Evolutionary conservation across 2,888 invertebrate species (phyloP).

Genomic region (Lymantria monacha): DNA sequence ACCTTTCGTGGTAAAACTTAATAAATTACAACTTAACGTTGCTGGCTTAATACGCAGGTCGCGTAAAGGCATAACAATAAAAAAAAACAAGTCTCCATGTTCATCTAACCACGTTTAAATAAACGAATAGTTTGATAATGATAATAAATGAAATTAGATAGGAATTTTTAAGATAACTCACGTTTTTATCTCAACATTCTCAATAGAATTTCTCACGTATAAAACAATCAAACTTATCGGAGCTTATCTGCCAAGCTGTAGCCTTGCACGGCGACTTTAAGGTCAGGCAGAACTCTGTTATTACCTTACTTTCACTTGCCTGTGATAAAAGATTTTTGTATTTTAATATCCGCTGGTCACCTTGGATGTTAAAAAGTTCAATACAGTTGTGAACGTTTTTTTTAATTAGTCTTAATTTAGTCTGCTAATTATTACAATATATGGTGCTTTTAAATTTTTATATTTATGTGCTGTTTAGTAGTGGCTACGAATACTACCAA

Average conservation of each 20-base stretch:
- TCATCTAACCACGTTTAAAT: too few species aligned
- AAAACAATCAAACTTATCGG: not conserved
- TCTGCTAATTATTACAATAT: not conserved
- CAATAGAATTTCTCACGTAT: not conserved
- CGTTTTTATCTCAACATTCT: too few species aligned
- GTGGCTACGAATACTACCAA: too few species aligned
- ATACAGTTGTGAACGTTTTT: not conserved
- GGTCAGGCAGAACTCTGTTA: conserved; percentile 1
- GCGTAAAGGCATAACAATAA: too few species aligned
- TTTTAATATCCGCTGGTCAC: not conserved
- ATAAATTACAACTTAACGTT: too few species aligned
- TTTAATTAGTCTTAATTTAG: not conserved
- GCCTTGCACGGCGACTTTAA: conserved; percentile 5
- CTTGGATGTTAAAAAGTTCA: not conserved
- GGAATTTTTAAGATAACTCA: too few species aligned
- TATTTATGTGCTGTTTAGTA: too few species aligned
- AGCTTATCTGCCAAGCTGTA: not conserved
- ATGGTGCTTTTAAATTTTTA: not conserved
- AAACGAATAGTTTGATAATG: too few species aligned
- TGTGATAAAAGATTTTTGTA: not conserved
- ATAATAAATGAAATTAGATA: too few species aligned
- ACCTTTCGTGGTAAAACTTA: too few species aligned
- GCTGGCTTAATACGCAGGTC: too few species aligned
- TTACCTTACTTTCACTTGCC: conserved; percentile 7
- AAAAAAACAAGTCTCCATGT: too few species aligned